Evolutionary conservation across 2,888 invertebrate genomes (phyloP).

Genomic region (Caenorhabditis auriculariae): DNA sequence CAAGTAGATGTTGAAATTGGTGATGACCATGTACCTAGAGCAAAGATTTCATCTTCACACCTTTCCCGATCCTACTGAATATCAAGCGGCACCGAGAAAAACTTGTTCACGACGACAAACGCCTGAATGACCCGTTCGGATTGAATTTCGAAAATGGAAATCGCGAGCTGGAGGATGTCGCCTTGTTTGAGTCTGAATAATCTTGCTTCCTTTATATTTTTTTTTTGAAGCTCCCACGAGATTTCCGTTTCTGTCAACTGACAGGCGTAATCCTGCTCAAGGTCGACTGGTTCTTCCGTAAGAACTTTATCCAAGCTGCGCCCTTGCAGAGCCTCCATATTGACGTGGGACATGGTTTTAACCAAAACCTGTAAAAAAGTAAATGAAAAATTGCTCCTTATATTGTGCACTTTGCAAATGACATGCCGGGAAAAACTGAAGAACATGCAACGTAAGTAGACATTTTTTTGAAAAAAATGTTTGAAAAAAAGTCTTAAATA

Average conservation of each 20-base stretch:
- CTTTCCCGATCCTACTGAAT: too few relatives aligned
- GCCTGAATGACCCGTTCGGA: slow-evolving; percentile 19
- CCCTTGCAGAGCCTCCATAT: slow-evolving; percentile 15
- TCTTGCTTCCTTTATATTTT: not conserved
- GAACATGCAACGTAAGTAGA: too few relatives aligned
- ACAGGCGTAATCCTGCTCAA: not conserved
- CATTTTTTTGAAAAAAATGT: too few relatives aligned
- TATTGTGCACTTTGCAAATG: not conserved
- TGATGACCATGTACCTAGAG: slow-evolving; percentile 18
- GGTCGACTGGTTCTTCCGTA: slow-evolving; percentile 6
- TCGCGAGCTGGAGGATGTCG: slow-evolving; percentile 47
- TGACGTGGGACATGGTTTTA: slow-evolving; percentile 21
- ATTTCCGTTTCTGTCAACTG: slow-evolving; percentile 21
- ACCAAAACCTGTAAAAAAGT: slow-evolving; percentile 7
- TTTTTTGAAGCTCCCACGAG: not conserved
- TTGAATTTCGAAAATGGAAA: slow-evolving; percentile 41
- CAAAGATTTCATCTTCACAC: too few relatives aligned
- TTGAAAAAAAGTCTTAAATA: too few relatives aligned
- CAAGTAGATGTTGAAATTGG: slow-evolving; percentile 20
- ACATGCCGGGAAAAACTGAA: too few relatives aligned
- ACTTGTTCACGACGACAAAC: slow-evolving; percentile 14
- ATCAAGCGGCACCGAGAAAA: slow-evolving; percentile 8
- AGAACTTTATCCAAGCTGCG: slow-evolving; percentile 16
- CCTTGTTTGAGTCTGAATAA: slow-evolving; percentile 48
- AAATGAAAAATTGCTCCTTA: not conserved